These are phyloP conservation scores for Chelonus formosanus DNA, from an alignment of 2,888 invertebrate genomes.

Conservation along the genomic window DNA sequence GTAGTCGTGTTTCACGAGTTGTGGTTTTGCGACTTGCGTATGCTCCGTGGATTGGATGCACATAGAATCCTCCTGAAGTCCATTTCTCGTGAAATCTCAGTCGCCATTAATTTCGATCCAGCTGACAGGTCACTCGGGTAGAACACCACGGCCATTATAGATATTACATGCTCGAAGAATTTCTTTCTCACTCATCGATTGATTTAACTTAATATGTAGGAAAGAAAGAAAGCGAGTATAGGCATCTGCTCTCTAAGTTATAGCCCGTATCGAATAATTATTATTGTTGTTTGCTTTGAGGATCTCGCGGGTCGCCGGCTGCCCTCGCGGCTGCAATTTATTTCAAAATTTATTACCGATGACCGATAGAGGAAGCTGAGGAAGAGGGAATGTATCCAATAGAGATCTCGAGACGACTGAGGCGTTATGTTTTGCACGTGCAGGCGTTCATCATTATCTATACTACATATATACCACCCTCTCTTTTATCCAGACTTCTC, in stretches of 20 bases:
- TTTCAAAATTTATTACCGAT: slow-evolving; percentile 64
- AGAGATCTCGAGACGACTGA: slow-evolving; percentile 45
- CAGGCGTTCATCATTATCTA: slow-evolving; percentile 21
- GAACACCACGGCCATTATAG: slow-evolving; percentile 61
- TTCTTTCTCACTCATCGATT: slow-evolving; percentile 28
- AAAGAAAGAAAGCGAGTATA: slow-evolving; percentile 11
- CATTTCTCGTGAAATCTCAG: slow-evolving; percentile 60
- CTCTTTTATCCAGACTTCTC: no score
- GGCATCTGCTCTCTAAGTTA: slow-evolving; percentile 50
- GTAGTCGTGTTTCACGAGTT: slow-evolving; percentile 12
- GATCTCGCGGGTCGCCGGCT: slow-evolving; percentile 47
- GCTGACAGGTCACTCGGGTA: slow-evolving; percentile 64
- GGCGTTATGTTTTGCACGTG: slow-evolving; percentile 32
- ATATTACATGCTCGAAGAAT: slow-evolving; percentile 56
- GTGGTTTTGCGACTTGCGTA: not conserved
- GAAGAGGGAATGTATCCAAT: slow-evolving; percentile 52
- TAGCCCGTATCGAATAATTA: slow-evolving; percentile 64
- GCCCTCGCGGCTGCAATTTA: slow-evolving; percentile 54
- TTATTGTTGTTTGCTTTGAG: slow-evolving; percentile 65
- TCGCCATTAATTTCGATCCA: slow-evolving; percentile 62
- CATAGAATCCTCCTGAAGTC: slow-evolving; percentile 30
- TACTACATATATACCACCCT: no score
- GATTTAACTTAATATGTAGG: slow-evolving; percentile 21
- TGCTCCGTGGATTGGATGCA: slow-evolving; percentile 5
- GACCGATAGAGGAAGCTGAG: slow-evolving; percentile 57